A percentile compares a stretch with the other conserved stretches of the same genome.
Evolutionary conservation across 1,140 invertebrate species (phyloP).

Genomic region (Ephestia elutella): DNA sequence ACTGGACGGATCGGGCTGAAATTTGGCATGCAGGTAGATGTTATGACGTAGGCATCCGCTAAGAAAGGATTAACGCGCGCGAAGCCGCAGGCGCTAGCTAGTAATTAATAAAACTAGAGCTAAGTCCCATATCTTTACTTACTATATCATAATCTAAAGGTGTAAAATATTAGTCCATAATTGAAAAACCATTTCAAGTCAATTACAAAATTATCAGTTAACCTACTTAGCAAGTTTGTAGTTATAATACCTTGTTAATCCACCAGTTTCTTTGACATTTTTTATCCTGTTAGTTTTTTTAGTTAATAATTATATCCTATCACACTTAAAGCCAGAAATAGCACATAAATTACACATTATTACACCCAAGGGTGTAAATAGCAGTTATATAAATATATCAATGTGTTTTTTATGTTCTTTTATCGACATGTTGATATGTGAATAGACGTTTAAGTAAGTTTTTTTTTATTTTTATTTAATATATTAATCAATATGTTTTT

Average conservation of each 20-base stretch:
- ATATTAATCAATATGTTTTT: no score
- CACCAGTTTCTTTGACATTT: neutral
- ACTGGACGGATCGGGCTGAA: no score
- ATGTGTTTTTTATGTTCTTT: slow-evolving; percentile 2
- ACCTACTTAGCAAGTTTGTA: neutral
- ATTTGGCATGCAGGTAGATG: no score
- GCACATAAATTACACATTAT: neutral
- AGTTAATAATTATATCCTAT: neutral
- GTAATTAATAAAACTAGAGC: no score
- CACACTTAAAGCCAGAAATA: neutral
- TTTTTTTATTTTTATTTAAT: neutral
- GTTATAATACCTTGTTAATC: neutral
- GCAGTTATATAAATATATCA: neutral
- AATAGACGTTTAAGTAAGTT: neutral
- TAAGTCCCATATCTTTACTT: no score
- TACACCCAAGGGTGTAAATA: neutral
- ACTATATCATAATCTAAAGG: no score
- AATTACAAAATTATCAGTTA: neutral
- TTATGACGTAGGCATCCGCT: no score
- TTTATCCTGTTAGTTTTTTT: neutral
- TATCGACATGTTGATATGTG: neutral
- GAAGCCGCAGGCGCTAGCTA: no score
- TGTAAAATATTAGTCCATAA: no score
- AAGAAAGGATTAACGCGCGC: no score
- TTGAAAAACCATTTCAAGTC: neutral